phyloP scores from a whole-genome alignment of 37 sponge, comb jelly and placozoan genomes.

The Tethya wilhelma region DNA sequence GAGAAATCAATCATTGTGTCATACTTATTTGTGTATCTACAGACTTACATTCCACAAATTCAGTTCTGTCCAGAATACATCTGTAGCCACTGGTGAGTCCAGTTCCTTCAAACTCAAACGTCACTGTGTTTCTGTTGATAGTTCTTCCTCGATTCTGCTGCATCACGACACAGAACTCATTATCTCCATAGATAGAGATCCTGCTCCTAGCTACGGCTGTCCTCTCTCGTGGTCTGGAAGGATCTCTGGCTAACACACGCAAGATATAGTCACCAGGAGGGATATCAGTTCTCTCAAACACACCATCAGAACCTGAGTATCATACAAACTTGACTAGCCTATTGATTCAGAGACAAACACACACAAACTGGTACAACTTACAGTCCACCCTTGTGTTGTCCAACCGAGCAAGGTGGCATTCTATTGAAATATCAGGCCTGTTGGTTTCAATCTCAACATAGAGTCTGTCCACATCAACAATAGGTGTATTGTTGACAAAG shows the following conservation, averaged over 20 bases:
- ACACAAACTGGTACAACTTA: too few species aligned
- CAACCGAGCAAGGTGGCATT: constrained; percentile 6
- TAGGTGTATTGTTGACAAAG: constrained; percentile 16
- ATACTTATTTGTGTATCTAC: too few species aligned
- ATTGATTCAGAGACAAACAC: too few species aligned
- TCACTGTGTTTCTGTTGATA: constrained; percentile 1
- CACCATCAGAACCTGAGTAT: too few species aligned
- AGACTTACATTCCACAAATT: constrained; percentile 14
- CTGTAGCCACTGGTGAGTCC: background rate
- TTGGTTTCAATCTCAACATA: background rate
- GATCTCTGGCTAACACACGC: constrained; percentile 29
- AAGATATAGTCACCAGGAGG: too few species aligned
- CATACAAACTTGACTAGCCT: too few species aligned
- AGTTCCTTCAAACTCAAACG: constrained; percentile 11
- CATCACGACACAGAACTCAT: background rate
- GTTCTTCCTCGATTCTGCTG: background rate
- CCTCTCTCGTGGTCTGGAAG: background rate
- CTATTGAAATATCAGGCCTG: background rate
- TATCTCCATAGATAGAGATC: constrained; percentile 15
- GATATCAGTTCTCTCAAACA: too few species aligned
- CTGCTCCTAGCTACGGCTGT: background rate
- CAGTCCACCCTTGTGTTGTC: background rate
- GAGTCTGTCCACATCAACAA: background rate
- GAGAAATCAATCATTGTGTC: too few species aligned
- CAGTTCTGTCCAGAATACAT: constrained; percentile 4